Conservation (phyloP, 2,888 invertebrate genomes). For the Plebejus anna region DNA sequence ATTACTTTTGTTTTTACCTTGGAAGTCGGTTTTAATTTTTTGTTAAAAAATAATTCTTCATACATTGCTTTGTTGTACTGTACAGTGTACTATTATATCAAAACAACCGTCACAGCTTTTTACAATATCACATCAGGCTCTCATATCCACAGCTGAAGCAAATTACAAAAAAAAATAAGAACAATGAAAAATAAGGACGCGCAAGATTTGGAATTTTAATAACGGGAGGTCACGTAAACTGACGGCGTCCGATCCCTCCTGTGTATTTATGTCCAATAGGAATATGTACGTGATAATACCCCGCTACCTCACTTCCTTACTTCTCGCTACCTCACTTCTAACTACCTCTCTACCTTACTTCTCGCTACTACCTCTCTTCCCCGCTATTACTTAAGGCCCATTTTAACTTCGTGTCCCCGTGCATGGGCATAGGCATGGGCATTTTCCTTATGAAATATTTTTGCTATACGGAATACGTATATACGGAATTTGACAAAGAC, state of each 20-base stretch:
- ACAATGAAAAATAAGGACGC: constrained; percentile 52
- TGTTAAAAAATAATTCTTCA: no score
- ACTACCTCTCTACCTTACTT: not conserved
- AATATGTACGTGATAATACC: constrained; percentile 25
- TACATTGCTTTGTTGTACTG: not conserved
- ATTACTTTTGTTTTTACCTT: no score
- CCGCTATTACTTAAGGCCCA: constrained; percentile 12
- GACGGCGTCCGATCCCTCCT: constrained; percentile 48
- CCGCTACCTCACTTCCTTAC: not conserved
- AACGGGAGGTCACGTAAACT: constrained; percentile 70
- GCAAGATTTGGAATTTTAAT: constrained; percentile 69
- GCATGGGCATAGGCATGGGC: not conserved
- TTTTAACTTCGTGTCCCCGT: constrained; percentile 1
- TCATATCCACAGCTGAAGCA: not conserved
- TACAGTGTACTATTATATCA: not conserved
- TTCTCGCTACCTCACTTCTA: not conserved
- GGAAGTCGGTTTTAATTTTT: no score
- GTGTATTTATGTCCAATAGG: constrained; percentile 44
- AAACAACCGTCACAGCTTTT: not conserved
- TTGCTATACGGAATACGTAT: not conserved
- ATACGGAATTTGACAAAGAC: no score
- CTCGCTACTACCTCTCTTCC: not conserved
- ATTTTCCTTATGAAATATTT: not conserved
- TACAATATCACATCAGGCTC: not conserved
- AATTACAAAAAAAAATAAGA: constrained; percentile 52